These are phyloP conservation scores for Lepidurus packardi DNA, from an alignment of 1,140 invertebrate species.

Conservation along the genomic window DNA sequence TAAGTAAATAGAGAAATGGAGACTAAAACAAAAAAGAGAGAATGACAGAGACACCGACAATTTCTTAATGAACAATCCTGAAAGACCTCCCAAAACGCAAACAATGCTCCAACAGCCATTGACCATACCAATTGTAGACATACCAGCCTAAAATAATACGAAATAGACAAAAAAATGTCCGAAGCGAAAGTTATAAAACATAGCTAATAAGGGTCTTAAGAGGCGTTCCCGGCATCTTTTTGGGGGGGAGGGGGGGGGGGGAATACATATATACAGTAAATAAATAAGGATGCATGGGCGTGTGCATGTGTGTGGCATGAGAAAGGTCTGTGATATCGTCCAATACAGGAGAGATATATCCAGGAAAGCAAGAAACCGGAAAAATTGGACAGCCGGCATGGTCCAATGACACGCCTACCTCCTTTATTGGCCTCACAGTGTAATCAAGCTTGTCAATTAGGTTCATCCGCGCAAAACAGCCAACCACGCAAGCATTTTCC, in stretches of 20 bases:
- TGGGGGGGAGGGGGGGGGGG: background rate
- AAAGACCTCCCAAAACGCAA: background rate
- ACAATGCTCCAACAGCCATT: too few species aligned
- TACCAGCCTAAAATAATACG: too few species aligned
- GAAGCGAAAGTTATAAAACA: background rate
- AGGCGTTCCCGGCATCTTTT: background rate
- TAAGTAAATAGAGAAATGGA: background rate
- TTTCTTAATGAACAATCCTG: background rate
- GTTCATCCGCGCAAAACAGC: background rate
- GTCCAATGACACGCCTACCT: background rate
- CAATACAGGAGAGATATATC: background rate
- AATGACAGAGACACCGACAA: background rate
- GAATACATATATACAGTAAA: background rate
- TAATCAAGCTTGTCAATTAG: conserved; percentile 11
- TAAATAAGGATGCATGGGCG: background rate
- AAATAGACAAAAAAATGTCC: background rate
- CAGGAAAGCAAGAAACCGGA: background rate
- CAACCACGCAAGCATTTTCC: background rate
- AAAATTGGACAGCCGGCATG: conserved; percentile 7
- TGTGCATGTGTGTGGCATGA: conserved; percentile 2
- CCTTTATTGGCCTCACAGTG: conserved; percentile 18
- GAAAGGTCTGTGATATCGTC: background rate
- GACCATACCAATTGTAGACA: too few species aligned
- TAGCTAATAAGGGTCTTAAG: conserved; percentile 1
- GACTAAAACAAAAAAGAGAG: background rate